A percentile compares a stretch with the other conserved stretches of the same genome.
Evolutionary conservation across 1,140 invertebrate species (phyloP).

Genomic region (Aphelinus atriplicis): DNA sequence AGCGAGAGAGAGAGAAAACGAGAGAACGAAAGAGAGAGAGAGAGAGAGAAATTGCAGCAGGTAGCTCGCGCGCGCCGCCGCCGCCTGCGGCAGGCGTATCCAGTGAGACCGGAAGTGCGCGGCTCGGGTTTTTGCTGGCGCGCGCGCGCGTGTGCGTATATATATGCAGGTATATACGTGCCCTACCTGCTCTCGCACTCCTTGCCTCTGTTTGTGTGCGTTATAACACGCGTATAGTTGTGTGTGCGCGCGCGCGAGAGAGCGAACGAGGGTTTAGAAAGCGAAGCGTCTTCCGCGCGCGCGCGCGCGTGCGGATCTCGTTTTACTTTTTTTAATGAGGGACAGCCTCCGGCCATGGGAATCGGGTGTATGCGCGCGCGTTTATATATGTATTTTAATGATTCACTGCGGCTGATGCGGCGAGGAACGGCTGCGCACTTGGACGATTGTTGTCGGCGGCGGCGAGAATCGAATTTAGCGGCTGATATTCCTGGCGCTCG

Average conservation of each 20-base stretch:
- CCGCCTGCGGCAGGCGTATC: not conserved
- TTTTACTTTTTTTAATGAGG: too few relatives aligned
- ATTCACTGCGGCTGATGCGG: too few relatives aligned
- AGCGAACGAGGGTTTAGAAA: not conserved
- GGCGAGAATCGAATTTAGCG: too few relatives aligned
- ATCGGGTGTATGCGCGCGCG: too few relatives aligned
- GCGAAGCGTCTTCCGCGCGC: not conserved
- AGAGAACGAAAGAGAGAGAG: not conserved
- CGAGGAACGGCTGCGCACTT: too few relatives aligned
- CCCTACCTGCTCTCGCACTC: too few relatives aligned
- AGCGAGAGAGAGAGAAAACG: conserved; percentile 3
- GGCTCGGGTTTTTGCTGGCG: conserved; percentile 17
- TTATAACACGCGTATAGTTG: not conserved
- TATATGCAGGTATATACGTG: not conserved
- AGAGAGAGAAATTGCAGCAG: conserved; percentile 5
- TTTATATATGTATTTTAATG: too few relatives aligned
- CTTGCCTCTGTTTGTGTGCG: too few relatives aligned
- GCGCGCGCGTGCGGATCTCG: not conserved
- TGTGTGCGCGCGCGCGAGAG: not conserved
- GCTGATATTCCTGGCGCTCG: too few relatives aligned
- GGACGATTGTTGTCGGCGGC: too few relatives aligned
- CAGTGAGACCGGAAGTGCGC: conserved; percentile 30
- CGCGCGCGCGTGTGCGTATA: not conserved
- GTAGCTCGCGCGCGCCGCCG: not conserved
- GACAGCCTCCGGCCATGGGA: too few relatives aligned